Conservation (phyloP, 2,888 invertebrate genomes). For the Diaphora mendica region DNA sequence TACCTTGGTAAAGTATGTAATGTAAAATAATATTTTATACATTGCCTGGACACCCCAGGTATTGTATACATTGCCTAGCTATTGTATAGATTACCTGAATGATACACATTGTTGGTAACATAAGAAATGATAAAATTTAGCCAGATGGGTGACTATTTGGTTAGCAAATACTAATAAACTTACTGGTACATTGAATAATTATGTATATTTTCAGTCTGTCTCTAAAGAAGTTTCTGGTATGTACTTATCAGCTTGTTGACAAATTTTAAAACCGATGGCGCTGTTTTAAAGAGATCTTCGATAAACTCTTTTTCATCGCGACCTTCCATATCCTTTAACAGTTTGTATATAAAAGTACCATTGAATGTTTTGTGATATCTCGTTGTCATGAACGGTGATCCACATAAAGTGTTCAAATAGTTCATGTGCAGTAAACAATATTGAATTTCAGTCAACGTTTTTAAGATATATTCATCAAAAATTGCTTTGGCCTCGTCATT, state of each 20-base stretch:
- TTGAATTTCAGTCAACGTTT: conserved; percentile 55
- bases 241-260: conserved; percentile 16
- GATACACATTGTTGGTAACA: no score
- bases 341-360: conserved; percentile 57
- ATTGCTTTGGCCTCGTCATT: conserved; percentile 29
- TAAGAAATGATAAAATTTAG: no score
- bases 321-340: conserved; percentile 31
- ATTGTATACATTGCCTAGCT: background rate
- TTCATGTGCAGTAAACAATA: conserved; percentile 58
- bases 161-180: no score
- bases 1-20: no score
- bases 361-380: conserved; percentile 54
- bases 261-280: conserved; percentile 24
- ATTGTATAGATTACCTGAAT: no score
- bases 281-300: conserved; percentile 14
- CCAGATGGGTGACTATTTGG: no score
- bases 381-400: conserved; percentile 44
- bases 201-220: background rate
- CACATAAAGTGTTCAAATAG: conserved; percentile 60
- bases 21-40: no score
- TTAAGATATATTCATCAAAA: conserved; percentile 38
- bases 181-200: no score
- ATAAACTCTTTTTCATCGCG: conserved; percentile 18
- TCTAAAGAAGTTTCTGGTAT: background rate
- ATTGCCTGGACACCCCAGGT: no score